These are phyloP conservation scores for Halesus radiatus DNA, from an alignment of 1,140 invertebrate species.

Conservation along the genomic window DNA sequence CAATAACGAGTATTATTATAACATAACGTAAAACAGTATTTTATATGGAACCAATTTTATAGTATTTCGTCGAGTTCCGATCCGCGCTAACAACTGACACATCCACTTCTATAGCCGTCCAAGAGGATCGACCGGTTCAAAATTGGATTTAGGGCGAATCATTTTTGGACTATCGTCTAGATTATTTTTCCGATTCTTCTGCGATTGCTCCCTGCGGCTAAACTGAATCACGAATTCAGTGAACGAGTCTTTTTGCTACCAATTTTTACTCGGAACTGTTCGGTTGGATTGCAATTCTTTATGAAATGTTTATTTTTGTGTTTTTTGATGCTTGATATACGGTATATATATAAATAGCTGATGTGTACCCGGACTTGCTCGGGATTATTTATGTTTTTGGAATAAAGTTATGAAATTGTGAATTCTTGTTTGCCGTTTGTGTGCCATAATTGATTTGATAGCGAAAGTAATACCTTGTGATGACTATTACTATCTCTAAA, in stretches of 20 bases:
- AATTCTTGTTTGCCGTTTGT: too few species aligned
- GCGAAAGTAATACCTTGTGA: too few species aligned
- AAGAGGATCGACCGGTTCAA: background rate
- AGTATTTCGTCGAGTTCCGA: background rate
- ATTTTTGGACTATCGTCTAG: slow-evolving; percentile 18
- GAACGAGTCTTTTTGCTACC: background rate
- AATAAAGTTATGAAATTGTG: too few species aligned
- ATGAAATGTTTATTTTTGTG: too few species aligned
- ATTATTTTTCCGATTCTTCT: slow-evolving; percentile 21
- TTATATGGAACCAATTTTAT: background rate
- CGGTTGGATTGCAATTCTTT: background rate
- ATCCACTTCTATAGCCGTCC: background rate
- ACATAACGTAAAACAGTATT: too few species aligned
- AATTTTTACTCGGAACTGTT: slow-evolving; percentile 2
- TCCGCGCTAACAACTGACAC: background rate
- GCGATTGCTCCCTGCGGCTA: slow-evolving; percentile 16
- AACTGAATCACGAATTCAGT: background rate
- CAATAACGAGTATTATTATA: too few species aligned
- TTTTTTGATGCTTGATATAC: too few species aligned
- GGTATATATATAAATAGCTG: too few species aligned
- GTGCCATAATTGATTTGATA: too few species aligned
- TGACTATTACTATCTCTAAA: too few species aligned
- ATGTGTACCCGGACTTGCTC: too few species aligned
- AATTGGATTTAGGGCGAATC: slow-evolving; percentile 25
- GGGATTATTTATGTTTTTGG: too few species aligned